Evolutionary conservation across 2,113 vertebrate species (phyloP).

Genomic region (Xenus cinereus): DNA sequence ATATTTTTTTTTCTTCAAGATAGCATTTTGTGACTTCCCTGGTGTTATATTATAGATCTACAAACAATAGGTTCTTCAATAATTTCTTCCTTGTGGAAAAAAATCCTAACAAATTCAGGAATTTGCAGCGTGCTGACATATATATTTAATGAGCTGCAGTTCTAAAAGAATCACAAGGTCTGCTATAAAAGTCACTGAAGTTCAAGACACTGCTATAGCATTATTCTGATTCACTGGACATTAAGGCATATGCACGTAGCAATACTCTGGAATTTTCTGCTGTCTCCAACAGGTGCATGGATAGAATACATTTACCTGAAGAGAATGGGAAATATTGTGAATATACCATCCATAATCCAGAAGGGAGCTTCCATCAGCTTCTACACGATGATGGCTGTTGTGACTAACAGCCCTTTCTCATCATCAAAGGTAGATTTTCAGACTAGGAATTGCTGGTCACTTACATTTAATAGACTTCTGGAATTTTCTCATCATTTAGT

Average conservation of each 20-base stretch:
- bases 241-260: slow-evolving; percentile 68
- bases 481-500: slow-evolving; percentile 21
- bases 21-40: background rate
- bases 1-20: background rate
- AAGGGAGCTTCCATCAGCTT: slow-evolving; percentile 77
- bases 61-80: background rate
- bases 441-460: slow-evolving; percentile 66
- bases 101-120: background rate
- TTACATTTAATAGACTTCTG: slow-evolving; percentile 22
- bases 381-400: slow-evolving; percentile 72
- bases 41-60: background rate
- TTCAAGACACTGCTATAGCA: slow-evolving; percentile 50
- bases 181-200: slow-evolving; percentile 38
- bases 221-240: slow-evolving; percentile 64
- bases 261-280: slow-evolving; percentile 76
- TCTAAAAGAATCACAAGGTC: slow-evolving; percentile 26
- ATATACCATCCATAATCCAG: slow-evolving; percentile 67
- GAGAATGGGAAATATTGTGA: slow-evolving; percentile 70
- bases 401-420: slow-evolving; percentile 71
- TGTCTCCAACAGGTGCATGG: slow-evolving; percentile 76
- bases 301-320: slow-evolving; percentile 73
- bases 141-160: slow-evolving; percentile 4
- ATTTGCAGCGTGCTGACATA: slow-evolving; percentile 20
- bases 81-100: slow-evolving; percentile 2
- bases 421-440: slow-evolving; percentile 72